These are phyloP conservation scores for Eupithecia subumbrata DNA, from an alignment of 2,888 invertebrate genomes.

Conservation along the genomic window DNA sequence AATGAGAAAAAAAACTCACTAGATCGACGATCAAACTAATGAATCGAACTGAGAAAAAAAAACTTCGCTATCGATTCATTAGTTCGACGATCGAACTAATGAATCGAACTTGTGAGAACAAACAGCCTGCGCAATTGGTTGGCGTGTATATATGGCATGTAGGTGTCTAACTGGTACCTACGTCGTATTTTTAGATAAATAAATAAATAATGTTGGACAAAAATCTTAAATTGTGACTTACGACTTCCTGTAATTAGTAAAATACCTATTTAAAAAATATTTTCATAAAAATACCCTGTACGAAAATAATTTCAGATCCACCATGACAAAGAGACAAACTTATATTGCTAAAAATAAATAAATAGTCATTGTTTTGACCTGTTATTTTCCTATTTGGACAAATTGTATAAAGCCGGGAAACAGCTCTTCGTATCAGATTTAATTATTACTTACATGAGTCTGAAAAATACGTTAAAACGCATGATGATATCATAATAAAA, in stretches of 20 bases:
- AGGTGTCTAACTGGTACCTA: background rate
- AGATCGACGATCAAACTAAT: no score
- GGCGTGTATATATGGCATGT: no score
- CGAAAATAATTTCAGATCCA: background rate
- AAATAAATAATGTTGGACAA: no score
- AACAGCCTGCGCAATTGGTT: no score
- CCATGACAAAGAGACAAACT: background rate
- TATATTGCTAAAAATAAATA: background rate
- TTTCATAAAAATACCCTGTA: background rate
- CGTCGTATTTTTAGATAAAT: background rate
- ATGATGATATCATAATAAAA: background rate
- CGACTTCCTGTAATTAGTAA: slow-evolving; percentile 18
- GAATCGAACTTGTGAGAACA: no score
- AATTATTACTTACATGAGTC: background rate
- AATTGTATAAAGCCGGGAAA: no score
- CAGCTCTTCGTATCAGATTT: background rate
- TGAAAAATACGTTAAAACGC: background rate
- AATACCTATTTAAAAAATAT: background rate
- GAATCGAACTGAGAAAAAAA: no score
- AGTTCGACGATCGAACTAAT: no score
- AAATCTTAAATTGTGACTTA: no score
- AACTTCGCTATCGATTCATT: no score
- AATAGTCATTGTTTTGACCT: background rate
- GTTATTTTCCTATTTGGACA: background rate
- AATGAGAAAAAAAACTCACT: no score